Conservation (phyloP, 2,797 vertebrate genomes). For the Danio albolineatus region DNA sequence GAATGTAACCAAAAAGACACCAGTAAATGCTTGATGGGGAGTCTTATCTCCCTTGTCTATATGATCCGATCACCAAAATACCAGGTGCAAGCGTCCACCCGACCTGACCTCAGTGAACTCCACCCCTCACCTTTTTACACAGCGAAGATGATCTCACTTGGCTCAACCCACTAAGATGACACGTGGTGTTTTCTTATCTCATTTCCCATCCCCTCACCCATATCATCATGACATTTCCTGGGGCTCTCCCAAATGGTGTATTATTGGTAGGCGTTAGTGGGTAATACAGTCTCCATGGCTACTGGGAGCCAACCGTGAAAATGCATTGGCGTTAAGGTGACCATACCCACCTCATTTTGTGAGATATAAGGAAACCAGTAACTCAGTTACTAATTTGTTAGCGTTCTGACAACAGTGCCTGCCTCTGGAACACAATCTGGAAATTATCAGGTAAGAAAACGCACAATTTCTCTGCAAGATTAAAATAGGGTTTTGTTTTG, state of each 20-base stretch:
- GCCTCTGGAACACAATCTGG: constrained; percentile 36
- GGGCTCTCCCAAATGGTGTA: constrained; percentile 57
- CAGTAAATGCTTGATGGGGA: no score
- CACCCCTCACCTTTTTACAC: neutral
- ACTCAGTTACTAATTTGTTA: constrained; percentile 44
- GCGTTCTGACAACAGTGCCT: constrained; percentile 32
- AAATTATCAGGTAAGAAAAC: constrained; percentile 67
- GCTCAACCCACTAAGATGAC: constrained; percentile 36
- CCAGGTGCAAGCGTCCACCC: neutral
- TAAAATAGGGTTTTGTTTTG: neutral
- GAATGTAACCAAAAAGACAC: no score
- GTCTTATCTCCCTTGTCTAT: no score
- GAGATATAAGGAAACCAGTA: constrained; percentile 47
- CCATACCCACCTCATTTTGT: constrained; percentile 48
- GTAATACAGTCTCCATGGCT: constrained; percentile 63
- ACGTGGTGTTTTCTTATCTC: constrained; percentile 33
- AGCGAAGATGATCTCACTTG: constrained; percentile 14
- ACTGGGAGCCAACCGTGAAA: constrained; percentile 54
- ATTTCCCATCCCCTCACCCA: constrained; percentile 54
- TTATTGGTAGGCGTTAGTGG: constrained; percentile 52
- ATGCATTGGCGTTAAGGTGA: constrained; percentile 54
- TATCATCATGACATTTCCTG: constrained; percentile 57
- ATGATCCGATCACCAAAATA: no score
- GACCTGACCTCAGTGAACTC: neutral
- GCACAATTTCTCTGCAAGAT: neutral